Conservation (phyloP, 2,113 vertebrate genomes). For the Dolichallabes microphthalmus region DNA sequence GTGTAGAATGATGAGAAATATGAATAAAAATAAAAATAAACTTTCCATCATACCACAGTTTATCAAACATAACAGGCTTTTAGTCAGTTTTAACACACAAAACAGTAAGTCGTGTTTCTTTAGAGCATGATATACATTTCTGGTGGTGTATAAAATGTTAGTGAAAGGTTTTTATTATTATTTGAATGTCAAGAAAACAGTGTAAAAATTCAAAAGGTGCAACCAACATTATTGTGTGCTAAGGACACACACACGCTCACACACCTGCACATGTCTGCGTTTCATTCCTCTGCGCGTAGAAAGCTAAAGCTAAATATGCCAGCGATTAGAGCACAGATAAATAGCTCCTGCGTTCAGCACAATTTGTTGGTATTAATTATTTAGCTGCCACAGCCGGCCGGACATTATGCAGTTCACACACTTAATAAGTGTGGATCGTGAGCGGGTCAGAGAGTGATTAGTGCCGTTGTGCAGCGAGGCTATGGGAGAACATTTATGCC, state of each 20-base stretch:
- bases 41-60: neutral
- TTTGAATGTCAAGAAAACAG: neutral
- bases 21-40: too few relatives aligned
- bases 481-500: conserved; percentile 85
- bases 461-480: conserved; percentile 82
- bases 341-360: conserved; percentile 63
- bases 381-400: conserved; percentile 69
- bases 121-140: neutral
- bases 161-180: neutral
- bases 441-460: conserved; percentile 94
- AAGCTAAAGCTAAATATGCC: conserved; percentile 9
- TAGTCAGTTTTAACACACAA: neutral
- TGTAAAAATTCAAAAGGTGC: neutral
- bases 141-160: neutral
- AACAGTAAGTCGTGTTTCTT: neutral
- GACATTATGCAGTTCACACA: conserved; percentile 87
- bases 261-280: neutral
- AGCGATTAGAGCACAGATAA: conserved; percentile 62
- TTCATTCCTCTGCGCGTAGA: conserved; percentile 20
- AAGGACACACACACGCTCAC: conserved; percentile 14
- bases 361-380: conserved; percentile 84
- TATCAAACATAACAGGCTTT: neutral
- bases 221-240: neutral
- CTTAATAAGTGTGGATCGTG: conserved; percentile 89
- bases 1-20: too few relatives aligned